phyloP scores from a whole-genome alignment of 1,140 invertebrate species.

The Brachionus rotundiformis region DNA sequence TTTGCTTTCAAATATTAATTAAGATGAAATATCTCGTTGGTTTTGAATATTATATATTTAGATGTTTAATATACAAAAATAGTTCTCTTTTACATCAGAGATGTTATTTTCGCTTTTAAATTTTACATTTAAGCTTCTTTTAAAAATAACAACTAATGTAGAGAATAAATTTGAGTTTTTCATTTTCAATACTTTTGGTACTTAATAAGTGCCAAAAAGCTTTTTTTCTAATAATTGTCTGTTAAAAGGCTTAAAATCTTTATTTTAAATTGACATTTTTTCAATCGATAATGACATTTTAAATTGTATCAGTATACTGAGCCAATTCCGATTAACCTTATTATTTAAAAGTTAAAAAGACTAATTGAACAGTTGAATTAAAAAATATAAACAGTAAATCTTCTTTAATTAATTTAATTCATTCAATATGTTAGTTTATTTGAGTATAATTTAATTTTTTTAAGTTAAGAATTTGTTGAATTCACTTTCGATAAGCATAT shows the following conservation, averaged over 20 bases:
- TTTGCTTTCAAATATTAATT: not conserved
- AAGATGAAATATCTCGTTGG: not conserved
- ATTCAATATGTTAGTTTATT: too few species aligned
- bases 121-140: not conserved
- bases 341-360: not conserved
- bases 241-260: not conserved
- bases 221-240: not conserved
- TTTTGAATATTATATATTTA: not conserved
- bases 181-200: too few species aligned
- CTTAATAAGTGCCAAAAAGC: too few species aligned
- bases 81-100: not conserved
- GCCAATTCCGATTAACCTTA: not conserved
- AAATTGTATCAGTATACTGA: too few species aligned
- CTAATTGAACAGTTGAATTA: not conserved
- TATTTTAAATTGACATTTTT: not conserved
- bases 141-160: too few species aligned
- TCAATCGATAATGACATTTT: not conserved
- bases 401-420: too few species aligned
- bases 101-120: not conserved
- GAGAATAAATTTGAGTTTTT: too few species aligned
- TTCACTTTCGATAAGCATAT: too few species aligned
- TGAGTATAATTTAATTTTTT: too few species aligned
- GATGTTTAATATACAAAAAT: not conserved
- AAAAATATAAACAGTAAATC: too few species aligned
- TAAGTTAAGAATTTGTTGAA: too few species aligned